Percentiles rank a stretch among this genome's conserved stretches.
Conservation (phyloP, 2,797 vertebrate species). For the Xenopus petersii region DNA sequence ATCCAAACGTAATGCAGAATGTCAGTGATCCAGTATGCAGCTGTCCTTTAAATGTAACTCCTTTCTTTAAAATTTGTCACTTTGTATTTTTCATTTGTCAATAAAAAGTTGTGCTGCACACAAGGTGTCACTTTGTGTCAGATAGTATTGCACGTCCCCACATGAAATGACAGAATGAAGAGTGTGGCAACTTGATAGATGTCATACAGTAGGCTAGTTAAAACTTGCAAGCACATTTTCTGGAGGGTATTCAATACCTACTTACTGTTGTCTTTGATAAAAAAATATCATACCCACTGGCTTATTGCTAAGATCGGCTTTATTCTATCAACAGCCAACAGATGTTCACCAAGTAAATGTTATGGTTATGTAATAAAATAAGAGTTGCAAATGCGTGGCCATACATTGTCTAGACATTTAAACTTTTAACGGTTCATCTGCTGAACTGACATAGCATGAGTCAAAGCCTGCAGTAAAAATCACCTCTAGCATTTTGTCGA, state of each 20-base stretch:
- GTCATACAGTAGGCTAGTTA: neutral
- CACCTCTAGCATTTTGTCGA: neutral
- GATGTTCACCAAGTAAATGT: neutral
- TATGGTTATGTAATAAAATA: neutral
- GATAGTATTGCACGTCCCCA: neutral
- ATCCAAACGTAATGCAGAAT: neutral
- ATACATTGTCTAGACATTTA: neutral
- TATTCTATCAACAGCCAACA: constrained; percentile 5
- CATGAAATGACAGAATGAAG: neutral
- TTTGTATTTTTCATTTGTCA: neutral
- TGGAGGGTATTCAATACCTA: neutral
- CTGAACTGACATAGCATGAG: neutral
- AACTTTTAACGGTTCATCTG: neutral
- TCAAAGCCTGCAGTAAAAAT: neutral
- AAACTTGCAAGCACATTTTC: neutral
- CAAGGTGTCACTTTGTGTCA: neutral
- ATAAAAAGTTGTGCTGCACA: neutral
- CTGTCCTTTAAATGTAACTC: neutral
- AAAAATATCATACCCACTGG: neutral
- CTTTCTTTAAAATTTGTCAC: neutral
- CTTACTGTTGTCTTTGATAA: neutral
- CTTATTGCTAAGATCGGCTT: neutral
- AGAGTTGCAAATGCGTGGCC: neutral
- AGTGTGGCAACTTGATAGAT: neutral
- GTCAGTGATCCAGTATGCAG: neutral